A percentile compares a stretch with the other conserved stretches of the same genome.
Evolutionary conservation across 2,113 vertebrate genomes (phyloP).

Genomic region (Pipra filicauda): DNA sequence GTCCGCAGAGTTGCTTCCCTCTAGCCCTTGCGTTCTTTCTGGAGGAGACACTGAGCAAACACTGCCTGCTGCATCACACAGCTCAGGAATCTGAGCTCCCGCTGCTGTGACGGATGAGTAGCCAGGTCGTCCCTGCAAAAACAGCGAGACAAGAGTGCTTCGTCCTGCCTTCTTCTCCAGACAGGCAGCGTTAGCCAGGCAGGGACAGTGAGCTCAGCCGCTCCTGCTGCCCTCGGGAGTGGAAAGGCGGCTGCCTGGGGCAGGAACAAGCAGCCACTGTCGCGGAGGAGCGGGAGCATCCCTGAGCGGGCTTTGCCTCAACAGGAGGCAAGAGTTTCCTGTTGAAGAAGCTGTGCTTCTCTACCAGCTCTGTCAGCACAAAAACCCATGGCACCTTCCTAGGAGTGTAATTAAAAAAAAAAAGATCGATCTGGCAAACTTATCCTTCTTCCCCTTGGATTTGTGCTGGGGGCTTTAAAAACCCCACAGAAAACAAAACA

Average conservation of each 20-base stretch:
- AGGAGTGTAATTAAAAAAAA: not conserved
- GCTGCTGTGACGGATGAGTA: not conserved
- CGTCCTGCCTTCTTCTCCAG: not conserved
- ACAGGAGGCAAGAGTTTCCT: too few species aligned
- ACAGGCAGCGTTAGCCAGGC: not conserved
- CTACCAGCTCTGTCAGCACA: too few species aligned
- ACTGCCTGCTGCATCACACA: not conserved
- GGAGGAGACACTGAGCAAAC: not conserved
- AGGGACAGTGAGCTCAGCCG: fast-evolving
- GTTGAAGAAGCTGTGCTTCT: not conserved
- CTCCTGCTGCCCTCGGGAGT: not conserved
- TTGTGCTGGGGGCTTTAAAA: not conserved
- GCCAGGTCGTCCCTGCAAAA: not conserved
- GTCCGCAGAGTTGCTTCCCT: not conserved
- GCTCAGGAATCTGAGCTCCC: not conserved
- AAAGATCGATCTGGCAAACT: not conserved
- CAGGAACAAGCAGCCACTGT: not conserved
- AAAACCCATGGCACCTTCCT: not conserved
- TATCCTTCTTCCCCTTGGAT: not conserved
- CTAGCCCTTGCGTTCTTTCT: not conserved
- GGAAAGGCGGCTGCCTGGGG: not conserved
- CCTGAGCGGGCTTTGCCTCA: not conserved
- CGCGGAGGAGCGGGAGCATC: not conserved
- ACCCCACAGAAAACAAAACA: not conserved
- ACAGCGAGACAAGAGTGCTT: not conserved